Base-by-base conservation (phyloP, 2,888 invertebrate species). In the Periphyllus acericola region DNA sequence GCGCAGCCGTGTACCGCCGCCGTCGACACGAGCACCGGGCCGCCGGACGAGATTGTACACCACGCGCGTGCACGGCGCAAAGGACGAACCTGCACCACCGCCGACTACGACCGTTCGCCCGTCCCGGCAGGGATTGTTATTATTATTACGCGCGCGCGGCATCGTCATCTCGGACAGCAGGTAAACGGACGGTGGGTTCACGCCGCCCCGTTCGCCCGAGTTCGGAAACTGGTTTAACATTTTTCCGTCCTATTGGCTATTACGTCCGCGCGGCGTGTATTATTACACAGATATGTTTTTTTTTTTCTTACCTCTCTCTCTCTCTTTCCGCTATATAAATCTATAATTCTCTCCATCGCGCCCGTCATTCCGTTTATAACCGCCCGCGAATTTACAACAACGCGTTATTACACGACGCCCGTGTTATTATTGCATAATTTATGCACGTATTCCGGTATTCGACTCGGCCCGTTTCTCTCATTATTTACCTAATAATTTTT, bases 151-250 rank as follows among this genome's bases (percentile, higher is more conserved):
- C 1, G 14, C 46, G 14, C 46, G 14, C 25, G 60, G 21, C 19
- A 21, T 4, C 0, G 60, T 19, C 5, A 60, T 60, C n/a, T 11
- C 0, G 8, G n/a, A 25, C 8, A 25, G n/a, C 71, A 14, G 32
- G 68, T 29, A 9, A 1, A 68, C 68, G 68, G 29, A 32, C 29
- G 68, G 25, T 3, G n/a, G 1, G 14, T 11, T 21, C 17, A 14
- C 29, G n/a, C n/a, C 11, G 29, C 3, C 6, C n/a, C 9, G 29
- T n/a, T n/a, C 11, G 11, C 29, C 29, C 68, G 71, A 71, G 71
- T 71, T 71, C 29, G 71, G 71, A 71, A 71, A 71, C 71, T 29
- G 71, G 71, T 71, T 71, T 71, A 29, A 29, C 14, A 71, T 71
- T 60, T 60, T 60, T 46, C 46, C 46, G 11, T 46, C 46, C n/a